These are phyloP conservation scores for Bombus affinis DNA, from an alignment of 1,140 invertebrate species.

Conservation along the genomic window DNA sequence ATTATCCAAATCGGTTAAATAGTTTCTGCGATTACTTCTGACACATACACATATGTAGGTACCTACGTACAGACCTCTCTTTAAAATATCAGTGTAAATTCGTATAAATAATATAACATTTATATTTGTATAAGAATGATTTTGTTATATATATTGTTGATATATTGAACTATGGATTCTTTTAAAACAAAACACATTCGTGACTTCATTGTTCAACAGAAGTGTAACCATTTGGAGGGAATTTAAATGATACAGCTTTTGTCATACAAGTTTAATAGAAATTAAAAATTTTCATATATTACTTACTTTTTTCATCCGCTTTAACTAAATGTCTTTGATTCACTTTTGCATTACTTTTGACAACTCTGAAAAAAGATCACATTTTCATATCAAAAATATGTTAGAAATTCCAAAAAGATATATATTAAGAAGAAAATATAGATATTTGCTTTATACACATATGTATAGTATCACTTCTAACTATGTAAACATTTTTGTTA, in stretches of 20 bases:
- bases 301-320: constrained; percentile 74
- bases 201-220: not conserved
- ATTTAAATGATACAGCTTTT: not conserved
- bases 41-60: no score
- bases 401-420: not conserved
- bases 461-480: not conserved
- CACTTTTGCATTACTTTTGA: constrained; percentile 74
- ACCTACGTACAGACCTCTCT: no score
- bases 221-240: not conserved
- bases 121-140: not conserved
- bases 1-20: no score
- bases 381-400: not conserved
- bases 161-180: not conserved
- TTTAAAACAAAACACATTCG: not conserved
- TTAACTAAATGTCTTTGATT: constrained; percentile 71
- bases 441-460: not conserved
- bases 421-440: constrained; percentile 18
- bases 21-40: no score
- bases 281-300: not conserved
- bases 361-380: constrained; percentile 67
- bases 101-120: not conserved
- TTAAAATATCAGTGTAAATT: no score
- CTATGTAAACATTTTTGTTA: no score
- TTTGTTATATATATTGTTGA: not conserved
- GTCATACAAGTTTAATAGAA: not conserved